A percentile compares a stretch with the other conserved stretches of the same genome.
Conservation (phyloP, 2,888 invertebrate genomes). For the Hypolimnas misippus region DNA sequence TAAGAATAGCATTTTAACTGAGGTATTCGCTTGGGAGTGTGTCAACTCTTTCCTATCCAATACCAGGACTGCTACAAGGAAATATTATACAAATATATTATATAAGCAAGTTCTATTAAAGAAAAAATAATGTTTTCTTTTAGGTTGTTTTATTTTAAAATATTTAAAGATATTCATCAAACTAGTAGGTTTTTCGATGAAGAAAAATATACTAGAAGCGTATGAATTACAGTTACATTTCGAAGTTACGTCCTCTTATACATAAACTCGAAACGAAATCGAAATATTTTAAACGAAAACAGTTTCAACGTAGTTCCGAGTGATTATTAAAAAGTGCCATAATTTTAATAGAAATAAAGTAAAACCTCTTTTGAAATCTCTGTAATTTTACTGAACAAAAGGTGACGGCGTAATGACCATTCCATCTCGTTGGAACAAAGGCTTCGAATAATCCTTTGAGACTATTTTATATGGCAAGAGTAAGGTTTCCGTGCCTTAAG, state of each 20-base stretch:
- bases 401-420: slow-evolving; percentile 42
- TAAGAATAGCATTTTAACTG: slow-evolving; percentile 30
- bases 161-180: no score
- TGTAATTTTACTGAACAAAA: slow-evolving; percentile 42
- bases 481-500: slow-evolving; percentile 20
- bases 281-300: not conserved
- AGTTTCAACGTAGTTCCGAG: slow-evolving; percentile 1
- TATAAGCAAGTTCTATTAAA: not conserved
- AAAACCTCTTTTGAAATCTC: slow-evolving; percentile 38
- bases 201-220: no score
- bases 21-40: slow-evolving; percentile 27
- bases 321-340: slow-evolving; percentile 29
- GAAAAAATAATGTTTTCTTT: no score
- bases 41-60: slow-evolving; percentile 27
- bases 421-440: slow-evolving; percentile 43
- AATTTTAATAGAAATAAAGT: slow-evolving; percentile 34
- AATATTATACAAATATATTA: not conserved
- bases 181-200: no score
- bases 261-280: not conserved
- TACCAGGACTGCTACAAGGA: slow-evolving; percentile 10
- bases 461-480: slow-evolving; percentile 39
- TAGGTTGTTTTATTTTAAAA: no score
- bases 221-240: no score
- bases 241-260: no score
- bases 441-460: slow-evolving; percentile 51